phyloP scores from a whole-genome alignment of 2,113 vertebrate species.

The Thalassoma bifasciatum region DNA sequence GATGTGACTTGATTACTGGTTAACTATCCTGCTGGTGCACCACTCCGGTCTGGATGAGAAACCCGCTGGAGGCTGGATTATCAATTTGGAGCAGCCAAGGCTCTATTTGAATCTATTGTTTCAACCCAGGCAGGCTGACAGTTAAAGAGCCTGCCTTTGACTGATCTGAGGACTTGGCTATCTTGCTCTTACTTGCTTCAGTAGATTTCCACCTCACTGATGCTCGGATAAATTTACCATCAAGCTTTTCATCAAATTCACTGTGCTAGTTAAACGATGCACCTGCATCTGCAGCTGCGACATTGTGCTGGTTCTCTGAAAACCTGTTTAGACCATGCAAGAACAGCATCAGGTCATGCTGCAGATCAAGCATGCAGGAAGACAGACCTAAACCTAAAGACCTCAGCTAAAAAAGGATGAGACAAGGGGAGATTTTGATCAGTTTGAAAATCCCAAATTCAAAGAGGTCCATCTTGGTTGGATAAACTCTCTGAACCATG shows the following conservation, averaged over 20 bases:
- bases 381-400: neutral
- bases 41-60: slow-evolving; percentile 57
- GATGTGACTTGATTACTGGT: slow-evolving; percentile 78
- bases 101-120: slow-evolving; percentile 68
- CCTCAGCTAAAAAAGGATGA: neutral
- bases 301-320: neutral
- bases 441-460: slow-evolving; percentile 27
- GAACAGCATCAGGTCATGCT: slow-evolving; percentile 1
- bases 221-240: slow-evolving; percentile 45
- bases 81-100: slow-evolving; percentile 63
- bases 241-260: slow-evolving; percentile 41
- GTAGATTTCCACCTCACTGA: slow-evolving; percentile 40
- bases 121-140: slow-evolving; percentile 41
- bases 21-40: slow-evolving; percentile 70
- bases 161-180: slow-evolving; percentile 19
- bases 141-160: slow-evolving; percentile 18
- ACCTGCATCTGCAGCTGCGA: slow-evolving; percentile 18
- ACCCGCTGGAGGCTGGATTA: slow-evolving; percentile 56
- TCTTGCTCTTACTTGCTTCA: slow-evolving; percentile 11
- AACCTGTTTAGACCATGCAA: slow-evolving; percentile 23
- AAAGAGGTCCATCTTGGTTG: neutral
- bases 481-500: neutral
- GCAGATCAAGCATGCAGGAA: slow-evolving; percentile 27
- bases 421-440: slow-evolving; percentile 20
- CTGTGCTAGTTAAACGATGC: slow-evolving; percentile 15